phyloP scores from a whole-genome alignment of 2,888 invertebrate species.

The Onthophagus sagittarius region DNA sequence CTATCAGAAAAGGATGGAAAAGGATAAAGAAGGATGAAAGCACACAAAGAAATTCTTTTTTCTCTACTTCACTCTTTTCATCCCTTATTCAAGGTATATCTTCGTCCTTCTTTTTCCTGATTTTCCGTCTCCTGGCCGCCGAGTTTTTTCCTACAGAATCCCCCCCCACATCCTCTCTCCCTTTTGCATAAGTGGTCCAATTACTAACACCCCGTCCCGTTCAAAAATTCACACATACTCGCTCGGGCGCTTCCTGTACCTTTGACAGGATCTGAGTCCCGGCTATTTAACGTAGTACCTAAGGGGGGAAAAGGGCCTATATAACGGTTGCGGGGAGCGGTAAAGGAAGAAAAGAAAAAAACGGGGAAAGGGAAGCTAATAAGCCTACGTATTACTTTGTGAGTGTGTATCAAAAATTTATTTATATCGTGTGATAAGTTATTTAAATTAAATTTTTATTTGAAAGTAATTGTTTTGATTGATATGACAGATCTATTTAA shows the following conservation, averaged over 20 bases:
- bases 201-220: conserved; percentile 43
- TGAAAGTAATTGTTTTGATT: too few relatives aligned
- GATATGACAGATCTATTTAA: too few relatives aligned
- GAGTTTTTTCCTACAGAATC: not conserved
- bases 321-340: not conserved
- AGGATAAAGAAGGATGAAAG: too few relatives aligned
- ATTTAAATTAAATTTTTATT: too few relatives aligned
- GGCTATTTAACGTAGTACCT: not conserved
- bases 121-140: not conserved
- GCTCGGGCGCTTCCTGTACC: not conserved
- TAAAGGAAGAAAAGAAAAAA: too few relatives aligned
- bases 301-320: not conserved
- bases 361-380: not conserved
- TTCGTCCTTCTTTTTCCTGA: too few relatives aligned
- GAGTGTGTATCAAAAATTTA: not conserved
- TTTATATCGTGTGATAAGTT: too few relatives aligned
- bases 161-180: not conserved
- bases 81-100: too few relatives aligned
- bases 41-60: too few relatives aligned
- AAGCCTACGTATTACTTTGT: not conserved
- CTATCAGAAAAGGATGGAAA: too few relatives aligned
- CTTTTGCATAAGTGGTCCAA: conserved; percentile 40
- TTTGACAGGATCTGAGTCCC: not conserved
- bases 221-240: conserved; percentile 11
- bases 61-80: too few relatives aligned